phyloP scores from a whole-genome alignment of 2,797 vertebrate genomes.

The Epinephelus coioides region DNA sequence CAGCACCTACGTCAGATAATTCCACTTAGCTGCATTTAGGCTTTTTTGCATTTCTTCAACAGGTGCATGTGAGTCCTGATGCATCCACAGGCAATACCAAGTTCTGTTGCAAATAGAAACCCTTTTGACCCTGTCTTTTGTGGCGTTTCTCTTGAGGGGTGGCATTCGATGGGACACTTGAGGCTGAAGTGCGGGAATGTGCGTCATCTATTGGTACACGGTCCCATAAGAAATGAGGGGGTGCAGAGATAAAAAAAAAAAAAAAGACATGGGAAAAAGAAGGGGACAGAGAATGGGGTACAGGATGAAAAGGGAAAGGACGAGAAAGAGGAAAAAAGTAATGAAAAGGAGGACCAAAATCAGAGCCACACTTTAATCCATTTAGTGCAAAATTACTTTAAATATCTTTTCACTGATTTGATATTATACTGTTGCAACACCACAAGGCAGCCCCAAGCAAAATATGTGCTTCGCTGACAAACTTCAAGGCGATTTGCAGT shows the following conservation, averaged over 20 bases:
- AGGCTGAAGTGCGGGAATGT: slow-evolving; percentile 56
- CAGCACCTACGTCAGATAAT: slow-evolving; percentile 56
- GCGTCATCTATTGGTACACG: slow-evolving; percentile 57
- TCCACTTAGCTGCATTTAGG: neutral
- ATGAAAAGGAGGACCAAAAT: neutral
- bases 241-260: no score
- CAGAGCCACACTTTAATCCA: neutral
- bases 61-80: slow-evolving; percentile 24
- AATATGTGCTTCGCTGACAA: no score
- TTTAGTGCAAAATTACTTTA: neutral
- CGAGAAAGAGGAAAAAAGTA: neutral
- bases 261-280: neutral
- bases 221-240: neutral
- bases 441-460: no score
- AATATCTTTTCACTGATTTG: slow-evolving; percentile 12
- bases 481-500: no score
- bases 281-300: no score
- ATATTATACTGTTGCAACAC: no score
- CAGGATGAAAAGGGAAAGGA: neutral
- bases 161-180: slow-evolving; percentile 19
- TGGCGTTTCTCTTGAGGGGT: slow-evolving; percentile 13
- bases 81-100: neutral
- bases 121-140: slow-evolving; percentile 35
- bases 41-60: slow-evolving; percentile 14
- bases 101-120: neutral